Evolutionary conservation across 2,888 invertebrate species (phyloP).

Genomic region (Allygus modestus): DNA sequence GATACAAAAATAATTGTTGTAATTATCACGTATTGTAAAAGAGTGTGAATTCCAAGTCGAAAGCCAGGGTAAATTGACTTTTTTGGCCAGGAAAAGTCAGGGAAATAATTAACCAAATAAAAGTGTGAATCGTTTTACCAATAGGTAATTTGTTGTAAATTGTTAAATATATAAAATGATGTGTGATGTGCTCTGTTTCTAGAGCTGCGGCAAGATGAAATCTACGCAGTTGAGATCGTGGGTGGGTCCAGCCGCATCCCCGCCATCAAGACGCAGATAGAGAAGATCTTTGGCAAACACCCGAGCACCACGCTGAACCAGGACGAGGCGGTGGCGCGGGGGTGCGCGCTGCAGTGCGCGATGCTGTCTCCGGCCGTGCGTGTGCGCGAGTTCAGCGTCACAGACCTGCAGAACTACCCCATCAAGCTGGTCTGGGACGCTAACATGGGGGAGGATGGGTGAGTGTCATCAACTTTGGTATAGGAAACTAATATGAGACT

Average conservation of each 20-base stretch:
- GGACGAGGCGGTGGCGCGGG: conserved; percentile 98
- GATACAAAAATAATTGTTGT: too few species aligned
- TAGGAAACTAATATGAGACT: too few species aligned
- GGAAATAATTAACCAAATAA: too few species aligned
- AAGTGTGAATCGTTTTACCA: too few species aligned
- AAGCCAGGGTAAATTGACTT: too few species aligned
- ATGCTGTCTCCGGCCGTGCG: conserved; percentile 98
- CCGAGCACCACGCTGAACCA: conserved; percentile 98
- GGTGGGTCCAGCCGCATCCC: conserved; percentile 98
- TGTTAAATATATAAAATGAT: too few species aligned
- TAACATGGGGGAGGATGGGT: conserved; percentile 79
- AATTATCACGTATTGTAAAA: too few species aligned
- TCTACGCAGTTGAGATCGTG: conserved; percentile 96
- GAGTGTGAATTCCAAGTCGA: too few species aligned
- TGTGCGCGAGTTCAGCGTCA: conserved; percentile 96
- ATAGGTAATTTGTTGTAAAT: too few species aligned
- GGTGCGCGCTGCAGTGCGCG: conserved; percentile 96
- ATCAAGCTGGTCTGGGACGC: conserved; percentile 91
- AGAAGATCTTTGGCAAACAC: conserved; percentile 89
- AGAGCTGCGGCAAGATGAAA: conserved; percentile 90
- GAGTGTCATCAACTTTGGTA: too few species aligned
- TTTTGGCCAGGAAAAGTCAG: too few species aligned
- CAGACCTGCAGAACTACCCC: conserved; percentile 94
- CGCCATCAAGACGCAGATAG: conserved; percentile 92
- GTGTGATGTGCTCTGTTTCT: too few species aligned